Evolutionary conservation across 1,140 invertebrate species (phyloP).

Genomic region (Drosophila rhopaloa): DNA sequence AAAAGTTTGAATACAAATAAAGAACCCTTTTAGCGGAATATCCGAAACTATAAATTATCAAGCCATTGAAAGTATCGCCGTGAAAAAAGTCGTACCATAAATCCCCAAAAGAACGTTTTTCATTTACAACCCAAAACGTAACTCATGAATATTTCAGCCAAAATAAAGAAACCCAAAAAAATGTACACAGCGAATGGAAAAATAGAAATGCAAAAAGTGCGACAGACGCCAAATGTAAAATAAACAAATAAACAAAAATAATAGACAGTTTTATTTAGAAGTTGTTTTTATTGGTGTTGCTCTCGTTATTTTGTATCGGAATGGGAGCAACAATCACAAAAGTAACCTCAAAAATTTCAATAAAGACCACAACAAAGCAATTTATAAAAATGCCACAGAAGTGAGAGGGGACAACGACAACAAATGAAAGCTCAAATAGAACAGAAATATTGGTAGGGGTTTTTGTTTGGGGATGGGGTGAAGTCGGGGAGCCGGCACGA

Average conservation of each 20-base stretch:
- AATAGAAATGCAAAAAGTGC: conserved; percentile 66
- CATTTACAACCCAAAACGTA: conserved; percentile 74
- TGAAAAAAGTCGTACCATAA: conserved; percentile 55
- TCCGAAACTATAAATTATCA: conserved; percentile 73
- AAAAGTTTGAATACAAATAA: conserved; percentile 24
- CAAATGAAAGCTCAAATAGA: conserved; percentile 59
- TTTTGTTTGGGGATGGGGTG: not conserved
- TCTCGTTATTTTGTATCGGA: conserved; percentile 15
- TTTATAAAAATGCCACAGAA: conserved; percentile 78
- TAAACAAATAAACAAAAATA: conserved; percentile 79
- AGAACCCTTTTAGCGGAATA: conserved; percentile 46
- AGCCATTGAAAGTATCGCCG: conserved; percentile 58
- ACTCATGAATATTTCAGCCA: conserved; percentile 75
- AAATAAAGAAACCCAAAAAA: conserved; percentile 28
- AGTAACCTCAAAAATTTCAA: conserved; percentile 82
- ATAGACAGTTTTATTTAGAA: conserved; percentile 62
- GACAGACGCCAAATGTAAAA: conserved; percentile 60
- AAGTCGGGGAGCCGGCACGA: conserved; percentile 50
- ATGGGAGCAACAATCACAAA: conserved; percentile 73
- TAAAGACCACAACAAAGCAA: conserved; percentile 83
- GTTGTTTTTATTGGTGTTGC: conserved; percentile 18
- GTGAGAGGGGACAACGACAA: conserved; percentile 24
- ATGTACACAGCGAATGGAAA: conserved; percentile 19
- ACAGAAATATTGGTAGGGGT: conserved; percentile 52
- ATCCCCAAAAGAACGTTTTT: conserved; percentile 72